Evolutionary conservation across 2,113 vertebrate genomes (phyloP).

Genomic region (Passer domesticus): DNA sequence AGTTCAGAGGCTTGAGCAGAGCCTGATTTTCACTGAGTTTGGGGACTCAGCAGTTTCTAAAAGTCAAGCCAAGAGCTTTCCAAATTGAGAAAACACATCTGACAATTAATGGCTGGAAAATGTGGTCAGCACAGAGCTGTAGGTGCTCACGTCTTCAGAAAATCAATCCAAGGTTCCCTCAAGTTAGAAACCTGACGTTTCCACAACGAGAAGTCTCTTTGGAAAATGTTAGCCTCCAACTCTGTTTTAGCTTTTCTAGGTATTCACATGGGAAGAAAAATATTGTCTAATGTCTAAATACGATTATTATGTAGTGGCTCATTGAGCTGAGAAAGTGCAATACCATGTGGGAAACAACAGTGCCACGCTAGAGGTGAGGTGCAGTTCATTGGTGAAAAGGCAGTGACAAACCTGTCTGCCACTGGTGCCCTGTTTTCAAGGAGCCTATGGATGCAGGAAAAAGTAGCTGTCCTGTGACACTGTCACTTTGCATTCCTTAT

Average conservation of each 20-base stretch:
- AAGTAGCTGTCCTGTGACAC: not conserved
- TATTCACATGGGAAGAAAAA: conserved; percentile 18
- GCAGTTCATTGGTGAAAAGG: not conserved
- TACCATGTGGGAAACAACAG: not conserved
- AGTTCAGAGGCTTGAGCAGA: not conserved
- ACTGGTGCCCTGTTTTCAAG: not conserved
- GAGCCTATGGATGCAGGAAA: not conserved
- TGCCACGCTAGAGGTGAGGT: not conserved
- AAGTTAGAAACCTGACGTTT: conserved; percentile 29
- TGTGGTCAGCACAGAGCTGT: conserved; percentile 24
- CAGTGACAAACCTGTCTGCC: not conserved
- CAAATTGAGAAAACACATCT: conserved; percentile 47
- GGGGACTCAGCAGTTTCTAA: conserved; percentile 3
- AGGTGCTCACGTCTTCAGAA: conserved; percentile 60
- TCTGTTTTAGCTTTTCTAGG: conserved; percentile 14
- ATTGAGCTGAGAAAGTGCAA: not conserved
- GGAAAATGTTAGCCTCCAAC: conserved; percentile 46
- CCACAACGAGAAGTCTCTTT: not conserved
- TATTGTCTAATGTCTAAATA: conserved; percentile 3
- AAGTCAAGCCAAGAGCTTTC: not conserved
- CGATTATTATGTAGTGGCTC: not conserved
- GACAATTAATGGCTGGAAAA: conserved; percentile 45
- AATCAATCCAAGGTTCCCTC: conserved; percentile 22
- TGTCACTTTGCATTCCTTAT: not conserved
- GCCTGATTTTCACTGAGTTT: not conserved